Base-by-base conservation (phyloP, 1,140 invertebrate genomes). In the Drosophila rufa region DNA sequence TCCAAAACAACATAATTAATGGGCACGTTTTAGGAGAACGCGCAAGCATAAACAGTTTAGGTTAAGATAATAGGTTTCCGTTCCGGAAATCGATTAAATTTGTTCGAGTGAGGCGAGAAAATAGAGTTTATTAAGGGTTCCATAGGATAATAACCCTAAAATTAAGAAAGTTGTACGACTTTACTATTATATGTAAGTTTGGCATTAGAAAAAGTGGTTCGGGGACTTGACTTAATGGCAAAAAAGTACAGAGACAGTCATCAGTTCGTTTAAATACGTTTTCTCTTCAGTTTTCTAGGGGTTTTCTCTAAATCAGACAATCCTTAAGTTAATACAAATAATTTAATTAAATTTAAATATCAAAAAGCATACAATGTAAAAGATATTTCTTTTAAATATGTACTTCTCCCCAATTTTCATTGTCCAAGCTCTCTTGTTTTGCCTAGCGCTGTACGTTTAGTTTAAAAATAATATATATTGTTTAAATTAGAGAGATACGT, bases 1-100 rank as follows among this genome's bases (percentile, higher is more conserved):
- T 89, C 84, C 85, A 84, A 78, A 79, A 51, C 66, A 76, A 67
- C 82, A 79, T 87, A 86, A 82, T 86, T 60, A 73, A 85, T 84
- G 66, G 62, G 40, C 48, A 47, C 46, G 53, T 58, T 71, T 14
- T 46, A 7, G 48, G 38, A 17, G 47, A 73, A 22, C 7, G n/a
- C 11, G 8, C 38, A 56, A 40, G 4, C 27, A 40, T 11, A 42
- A 17, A 55, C 67, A 50, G 19, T 43, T 45, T 33, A 8, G 47
- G 55, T 14, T 40, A 69, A 27, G 14, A 43, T 11, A 43, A 65
- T 57, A 62, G 50, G 42, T 22, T 55, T 55, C 8, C 0, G 15
- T 56, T 22, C 8, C 2, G 4, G 15, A 38, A 56, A 38, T 22
- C 0, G 0, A 19, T 36, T 19, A 0, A 8, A n/a, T 50, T 50